Conservation (phyloP, 2,113 vertebrate genomes). For the Larimichthys crocea region DNA sequence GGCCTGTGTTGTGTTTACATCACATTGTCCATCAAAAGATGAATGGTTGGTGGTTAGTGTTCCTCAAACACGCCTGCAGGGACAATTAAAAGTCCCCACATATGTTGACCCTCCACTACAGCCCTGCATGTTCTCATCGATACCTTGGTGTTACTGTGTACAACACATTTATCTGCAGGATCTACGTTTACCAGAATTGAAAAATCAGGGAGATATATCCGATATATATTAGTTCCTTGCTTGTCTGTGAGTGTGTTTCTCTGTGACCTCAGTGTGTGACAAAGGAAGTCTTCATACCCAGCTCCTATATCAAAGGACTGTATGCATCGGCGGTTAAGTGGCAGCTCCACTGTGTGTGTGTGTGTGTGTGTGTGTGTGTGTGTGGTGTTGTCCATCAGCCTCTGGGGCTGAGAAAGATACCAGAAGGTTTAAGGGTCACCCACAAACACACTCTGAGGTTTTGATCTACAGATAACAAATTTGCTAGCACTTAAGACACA, state of each 20-base stretch:
- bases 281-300: conserved; percentile 45
- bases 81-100: not conserved
- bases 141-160: not conserved
- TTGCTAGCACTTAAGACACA: conserved; percentile 48
- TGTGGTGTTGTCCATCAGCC: conserved; percentile 69
- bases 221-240: not conserved
- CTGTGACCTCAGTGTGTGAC: conserved; percentile 76
- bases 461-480: conserved; percentile 67
- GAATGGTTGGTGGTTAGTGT: conserved; percentile 27
- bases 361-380: conserved; percentile 27
- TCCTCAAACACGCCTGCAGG: conserved; percentile 41
- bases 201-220: not conserved
- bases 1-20: conserved; percentile 58
- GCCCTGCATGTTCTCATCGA: not conserved
- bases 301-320: conserved; percentile 66
- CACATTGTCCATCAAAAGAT: conserved; percentile 64
- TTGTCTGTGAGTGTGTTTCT: conserved; percentile 27
- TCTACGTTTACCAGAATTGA: not conserved
- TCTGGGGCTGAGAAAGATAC: conserved; percentile 42
- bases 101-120: not conserved
- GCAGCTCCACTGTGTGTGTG: conserved; percentile 8
- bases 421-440: conserved; percentile 38
- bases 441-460: conserved; percentile 42
- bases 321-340: conserved; percentile 44
- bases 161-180: not conserved